These are phyloP conservation scores for Amblyteles armatorius DNA, from an alignment of 2,888 invertebrate genomes.

Conservation along the genomic window DNA sequence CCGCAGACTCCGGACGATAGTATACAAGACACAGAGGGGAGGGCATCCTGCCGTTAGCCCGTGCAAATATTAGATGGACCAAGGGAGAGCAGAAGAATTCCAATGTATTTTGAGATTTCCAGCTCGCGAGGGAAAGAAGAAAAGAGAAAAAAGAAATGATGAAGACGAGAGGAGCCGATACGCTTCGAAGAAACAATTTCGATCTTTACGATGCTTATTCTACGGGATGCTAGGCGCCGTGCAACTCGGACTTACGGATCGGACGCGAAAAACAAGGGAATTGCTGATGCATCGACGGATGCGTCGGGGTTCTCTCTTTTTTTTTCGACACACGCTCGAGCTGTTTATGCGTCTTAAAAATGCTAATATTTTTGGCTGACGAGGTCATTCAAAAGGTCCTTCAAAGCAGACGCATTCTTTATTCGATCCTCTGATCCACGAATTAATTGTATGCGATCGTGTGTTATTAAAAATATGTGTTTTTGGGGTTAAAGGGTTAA, in stretches of 20 bases:
- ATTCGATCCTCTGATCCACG: neutral
- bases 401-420: slow-evolving; percentile 2
- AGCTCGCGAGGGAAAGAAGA: slow-evolving; percentile 32
- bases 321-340: slow-evolving; percentile 25
- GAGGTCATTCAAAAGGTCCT: neutral
- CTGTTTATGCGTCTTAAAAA: slow-evolving; percentile 8
- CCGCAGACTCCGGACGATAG: slow-evolving; percentile 61
- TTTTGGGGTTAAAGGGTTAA: neutral
- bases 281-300: slow-evolving; percentile 48
- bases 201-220: slow-evolving; percentile 82
- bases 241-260: neutral
- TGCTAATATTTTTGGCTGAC: neutral
- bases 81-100: slow-evolving; percentile 54
- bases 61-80: slow-evolving; percentile 54
- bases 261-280: slow-evolving; percentile 52
- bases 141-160: slow-evolving; percentile 12
- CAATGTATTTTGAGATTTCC: slow-evolving; percentile 65
- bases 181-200: slow-evolving; percentile 80
- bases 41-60: slow-evolving; percentile 57
- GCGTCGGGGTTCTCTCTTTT: slow-evolving; percentile 13
- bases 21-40: slow-evolving; percentile 45
- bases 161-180: slow-evolving; percentile 43
- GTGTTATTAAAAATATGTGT: neutral
- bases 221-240: slow-evolving; percentile 59
- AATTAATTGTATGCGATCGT: neutral